Evolutionary conservation across 1,140 invertebrate species (phyloP).

Genomic region (Drosophila rhopaloa): DNA sequence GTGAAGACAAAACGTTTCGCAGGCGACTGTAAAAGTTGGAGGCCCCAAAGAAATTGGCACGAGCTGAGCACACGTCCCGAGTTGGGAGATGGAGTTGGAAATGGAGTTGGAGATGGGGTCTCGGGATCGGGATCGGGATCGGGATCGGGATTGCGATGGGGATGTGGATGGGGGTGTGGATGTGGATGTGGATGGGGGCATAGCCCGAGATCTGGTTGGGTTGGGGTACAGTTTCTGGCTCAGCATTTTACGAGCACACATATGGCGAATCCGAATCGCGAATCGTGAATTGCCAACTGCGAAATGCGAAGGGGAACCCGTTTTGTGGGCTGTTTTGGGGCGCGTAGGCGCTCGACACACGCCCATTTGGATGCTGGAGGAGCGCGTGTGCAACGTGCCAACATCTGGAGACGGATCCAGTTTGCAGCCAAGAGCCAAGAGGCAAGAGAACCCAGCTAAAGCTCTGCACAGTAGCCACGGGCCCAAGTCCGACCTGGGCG

Average conservation of each 20-base stretch:
- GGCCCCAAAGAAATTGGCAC: constrained; percentile 73
- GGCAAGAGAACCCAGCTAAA: background rate
- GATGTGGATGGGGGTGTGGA: background rate
- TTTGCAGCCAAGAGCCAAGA: constrained; percentile 32
- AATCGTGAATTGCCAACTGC: background rate
- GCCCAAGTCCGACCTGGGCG: constrained; percentile 52
- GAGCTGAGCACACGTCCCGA: constrained; percentile 74
- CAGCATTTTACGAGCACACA: constrained; percentile 67
- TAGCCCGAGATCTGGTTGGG: constrained; percentile 28
- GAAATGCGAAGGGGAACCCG: constrained; percentile 63
- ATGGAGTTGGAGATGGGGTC: constrained; percentile 6
- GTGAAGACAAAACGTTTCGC: constrained; percentile 66
- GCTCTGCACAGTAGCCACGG: constrained; percentile 59
- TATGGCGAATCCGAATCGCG: constrained; percentile 45
- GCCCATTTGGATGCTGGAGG: constrained; percentile 35
- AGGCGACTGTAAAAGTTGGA: constrained; percentile 58
- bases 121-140: too few species aligned
- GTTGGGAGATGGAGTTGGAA: constrained; percentile 19
- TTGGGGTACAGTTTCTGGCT: constrained; percentile 71
- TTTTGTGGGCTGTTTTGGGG: constrained; percentile 72
- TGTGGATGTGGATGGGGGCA: constrained; percentile 4
- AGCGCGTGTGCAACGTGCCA: constrained; percentile 75
- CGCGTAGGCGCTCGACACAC: constrained; percentile 71
- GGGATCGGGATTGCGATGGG: constrained; percentile 5
- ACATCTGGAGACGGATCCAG: constrained; percentile 76